Evolutionary conservation across 2,888 invertebrate species (phyloP).

Genomic region (Erebia epiphron): DNA sequence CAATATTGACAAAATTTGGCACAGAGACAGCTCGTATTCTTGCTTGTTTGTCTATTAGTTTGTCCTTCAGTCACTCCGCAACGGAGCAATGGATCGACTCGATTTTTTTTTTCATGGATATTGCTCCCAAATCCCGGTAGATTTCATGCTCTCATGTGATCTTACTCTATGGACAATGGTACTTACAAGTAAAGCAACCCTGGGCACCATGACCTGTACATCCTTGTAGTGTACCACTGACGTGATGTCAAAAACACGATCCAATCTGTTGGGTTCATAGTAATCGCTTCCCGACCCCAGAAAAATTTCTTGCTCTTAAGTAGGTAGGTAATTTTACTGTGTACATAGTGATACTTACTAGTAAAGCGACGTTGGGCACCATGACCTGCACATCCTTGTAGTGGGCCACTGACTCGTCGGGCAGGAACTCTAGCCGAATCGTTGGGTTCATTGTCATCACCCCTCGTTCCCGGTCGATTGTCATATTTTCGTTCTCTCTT

Average conservation of each 20-base stretch:
- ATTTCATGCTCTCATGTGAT: too few species aligned
- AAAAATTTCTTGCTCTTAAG: too few species aligned
- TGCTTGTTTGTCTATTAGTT: too few species aligned
- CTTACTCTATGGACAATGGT: not conserved
- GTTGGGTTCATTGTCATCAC: slow-evolving; percentile 86
- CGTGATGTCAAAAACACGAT: slow-evolving; percentile 84
- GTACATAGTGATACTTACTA: slow-evolving; percentile 80
- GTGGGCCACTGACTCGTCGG: slow-evolving; percentile 86
- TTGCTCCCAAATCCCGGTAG: too few species aligned
- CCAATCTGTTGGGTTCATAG: slow-evolving; percentile 84
- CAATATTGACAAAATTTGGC: too few species aligned
- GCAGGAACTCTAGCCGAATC: slow-evolving; percentile 82
- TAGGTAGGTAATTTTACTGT: too few species aligned
- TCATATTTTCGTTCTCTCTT: slow-evolving; percentile 86
- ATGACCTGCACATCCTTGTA: slow-evolving; percentile 83
- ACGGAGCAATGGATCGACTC: too few species aligned
- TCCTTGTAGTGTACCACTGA: slow-evolving; percentile 86
- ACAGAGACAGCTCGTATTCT: too few species aligned
- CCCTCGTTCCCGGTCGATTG: slow-evolving; percentile 84
- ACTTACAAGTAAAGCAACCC: slow-evolving; percentile 89
- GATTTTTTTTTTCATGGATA: too few species aligned
- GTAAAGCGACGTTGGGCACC: slow-evolving; percentile 88
- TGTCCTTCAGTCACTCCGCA: too few species aligned
- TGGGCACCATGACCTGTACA: slow-evolving; percentile 85
- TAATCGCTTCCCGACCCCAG: slow-evolving; percentile 85